Evolutionary conservation across 2,797 vertebrate species (phyloP).

Genomic region (Emydoidea blandingii): DNA sequence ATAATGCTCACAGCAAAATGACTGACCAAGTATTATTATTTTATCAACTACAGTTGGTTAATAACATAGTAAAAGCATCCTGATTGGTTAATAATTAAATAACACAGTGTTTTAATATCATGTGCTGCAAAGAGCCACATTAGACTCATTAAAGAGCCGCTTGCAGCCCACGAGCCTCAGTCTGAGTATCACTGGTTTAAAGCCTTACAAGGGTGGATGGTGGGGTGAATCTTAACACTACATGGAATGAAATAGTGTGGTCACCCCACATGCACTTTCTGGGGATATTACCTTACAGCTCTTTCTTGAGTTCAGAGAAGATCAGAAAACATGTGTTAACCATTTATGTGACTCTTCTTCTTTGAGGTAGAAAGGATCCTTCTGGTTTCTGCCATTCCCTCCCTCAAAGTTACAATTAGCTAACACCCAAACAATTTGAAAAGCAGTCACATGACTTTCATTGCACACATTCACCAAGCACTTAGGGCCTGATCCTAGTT

Average conservation of each 20-base stretch:
- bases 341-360: no score
- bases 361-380: no score
- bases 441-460: not conserved
- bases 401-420: not conserved
- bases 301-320: conserved; percentile 35
- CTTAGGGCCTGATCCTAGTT: not conserved
- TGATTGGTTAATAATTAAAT: no score
- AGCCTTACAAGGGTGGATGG: not conserved
- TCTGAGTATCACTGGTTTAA: not conserved
- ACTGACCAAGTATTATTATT: no score
- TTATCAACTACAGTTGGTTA: no score
- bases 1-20: no score
- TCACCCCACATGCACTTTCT: not conserved
- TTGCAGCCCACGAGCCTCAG: no score
- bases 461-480: not conserved
- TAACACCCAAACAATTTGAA: not conserved
- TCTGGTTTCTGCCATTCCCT: not conserved
- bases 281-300: not conserved
- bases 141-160: no score
- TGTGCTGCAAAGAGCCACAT: no score
- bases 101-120: no score
- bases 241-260: conserved; percentile 27
- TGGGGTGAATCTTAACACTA: not conserved
- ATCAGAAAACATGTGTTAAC: no score
- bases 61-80: no score